Evolutionary conservation across 2,797 vertebrate species (phyloP).

Genomic region (Lacerta bilineata): DNA sequence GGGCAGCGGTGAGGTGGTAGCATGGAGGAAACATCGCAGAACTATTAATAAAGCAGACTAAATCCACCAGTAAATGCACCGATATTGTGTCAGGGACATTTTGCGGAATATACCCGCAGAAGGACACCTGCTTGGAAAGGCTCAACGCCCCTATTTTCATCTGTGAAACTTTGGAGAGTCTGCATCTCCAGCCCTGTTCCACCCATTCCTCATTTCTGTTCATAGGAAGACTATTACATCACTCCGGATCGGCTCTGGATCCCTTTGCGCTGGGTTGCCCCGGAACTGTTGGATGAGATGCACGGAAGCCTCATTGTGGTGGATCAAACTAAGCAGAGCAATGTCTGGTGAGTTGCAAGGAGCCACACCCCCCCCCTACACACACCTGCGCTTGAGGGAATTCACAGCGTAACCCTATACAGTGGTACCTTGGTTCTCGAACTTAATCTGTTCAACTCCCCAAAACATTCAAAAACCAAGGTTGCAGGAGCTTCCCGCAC

Average conservation of each 20-base stretch:
- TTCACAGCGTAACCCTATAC: neutral
- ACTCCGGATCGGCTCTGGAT: slow-evolving; percentile 94
- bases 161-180: neutral
- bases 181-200: neutral
- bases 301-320: slow-evolving; percentile 90
- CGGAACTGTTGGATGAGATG: slow-evolving; percentile 91
- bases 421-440: too few species aligned
- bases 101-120: too few species aligned
- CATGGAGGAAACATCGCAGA: too few species aligned
- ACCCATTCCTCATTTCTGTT: neutral
- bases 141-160: neutral
- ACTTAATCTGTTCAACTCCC: too few species aligned
- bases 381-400: neutral
- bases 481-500: too few species aligned
- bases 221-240: slow-evolving; percentile 93
- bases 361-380: fast-evolving
- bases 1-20: too few species aligned
- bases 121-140: too few species aligned
- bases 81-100: too few species aligned
- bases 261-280: slow-evolving; percentile 93
- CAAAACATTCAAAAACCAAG: too few species aligned
- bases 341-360: slow-evolving; percentile 86
- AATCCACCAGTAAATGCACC: too few species aligned
- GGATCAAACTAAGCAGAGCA: slow-evolving; percentile 93
- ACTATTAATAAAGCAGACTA: too few species aligned